phyloP scores from a whole-genome alignment of 53 echinoderm and acorn worm genomes.

The Zoroaster sp. region DNA sequence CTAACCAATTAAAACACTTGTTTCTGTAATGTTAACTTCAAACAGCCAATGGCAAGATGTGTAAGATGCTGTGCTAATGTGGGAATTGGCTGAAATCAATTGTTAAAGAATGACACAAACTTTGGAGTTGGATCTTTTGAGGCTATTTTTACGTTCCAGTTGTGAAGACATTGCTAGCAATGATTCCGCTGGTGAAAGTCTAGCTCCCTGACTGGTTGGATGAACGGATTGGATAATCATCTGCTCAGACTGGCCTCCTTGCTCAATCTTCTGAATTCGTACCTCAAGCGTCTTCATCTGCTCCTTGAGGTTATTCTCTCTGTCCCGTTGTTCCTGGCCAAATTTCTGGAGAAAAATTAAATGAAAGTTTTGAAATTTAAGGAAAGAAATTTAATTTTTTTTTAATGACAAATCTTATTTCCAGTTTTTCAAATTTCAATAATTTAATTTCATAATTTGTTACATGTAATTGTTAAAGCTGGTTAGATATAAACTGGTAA shows the following conservation, averaged over 20 bases:
- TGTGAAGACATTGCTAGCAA: background rate
- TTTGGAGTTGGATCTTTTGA: conserved; percentile 30
- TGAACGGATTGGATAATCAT: background rate
- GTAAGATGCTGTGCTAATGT: background rate
- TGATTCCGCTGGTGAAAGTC: background rate
- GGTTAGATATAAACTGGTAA: no score
- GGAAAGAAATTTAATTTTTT: no score
- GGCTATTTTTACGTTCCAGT: background rate
- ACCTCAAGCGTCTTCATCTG: conserved; percentile 31
- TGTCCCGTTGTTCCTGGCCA: background rate
- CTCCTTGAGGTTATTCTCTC: background rate
- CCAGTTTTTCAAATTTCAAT: no score
- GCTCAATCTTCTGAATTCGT: conserved; percentile 19
- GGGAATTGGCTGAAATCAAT: background rate
- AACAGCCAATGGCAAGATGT: background rate
- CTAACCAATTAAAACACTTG: background rate
- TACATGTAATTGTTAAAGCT: no score
- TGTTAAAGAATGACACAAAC: conserved; percentile 37
- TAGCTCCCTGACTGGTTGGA: background rate
- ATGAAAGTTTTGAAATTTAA: no score
- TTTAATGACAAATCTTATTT: no score
- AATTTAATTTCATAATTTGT: no score
- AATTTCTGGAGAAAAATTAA: conserved; percentile 41
- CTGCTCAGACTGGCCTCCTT: background rate
- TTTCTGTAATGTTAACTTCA: background rate